phyloP scores from a whole-genome alignment of 1,140 invertebrate species.

The Psilanteris sp. region DNA sequence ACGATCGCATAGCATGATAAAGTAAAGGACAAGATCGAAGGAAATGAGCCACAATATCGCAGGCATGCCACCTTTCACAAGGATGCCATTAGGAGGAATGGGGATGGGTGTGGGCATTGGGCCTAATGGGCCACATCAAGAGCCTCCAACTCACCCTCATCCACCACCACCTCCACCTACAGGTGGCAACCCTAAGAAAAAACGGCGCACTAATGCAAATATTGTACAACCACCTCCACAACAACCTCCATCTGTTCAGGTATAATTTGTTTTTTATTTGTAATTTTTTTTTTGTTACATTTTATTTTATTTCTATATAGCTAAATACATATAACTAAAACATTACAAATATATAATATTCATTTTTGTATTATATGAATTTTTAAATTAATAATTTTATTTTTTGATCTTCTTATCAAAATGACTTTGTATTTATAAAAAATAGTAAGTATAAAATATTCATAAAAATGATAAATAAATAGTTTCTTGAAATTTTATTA shows the following conservation, averaged over 20 bases:
- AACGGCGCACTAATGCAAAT: slow-evolving; percentile 80
- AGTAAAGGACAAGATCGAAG: slow-evolving; percentile 75
- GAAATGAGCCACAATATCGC: slow-evolving; percentile 80
- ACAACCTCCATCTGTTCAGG: slow-evolving; percentile 80
- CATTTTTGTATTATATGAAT: too few species aligned
- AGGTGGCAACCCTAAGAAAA: slow-evolving; percentile 83
- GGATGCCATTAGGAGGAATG: slow-evolving; percentile 80
- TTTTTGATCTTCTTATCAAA: too few species aligned
- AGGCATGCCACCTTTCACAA: slow-evolving; percentile 80
- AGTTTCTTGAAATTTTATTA: too few species aligned
- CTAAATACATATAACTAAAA: too few species aligned
- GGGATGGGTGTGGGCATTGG: slow-evolving; percentile 79
- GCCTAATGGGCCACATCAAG: slow-evolving; percentile 78
- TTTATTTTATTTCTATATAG: neutral
- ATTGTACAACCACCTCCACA: slow-evolving; percentile 78
- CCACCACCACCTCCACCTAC: slow-evolving; percentile 78
- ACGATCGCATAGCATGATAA: slow-evolving; percentile 76
- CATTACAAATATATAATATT: too few species aligned
- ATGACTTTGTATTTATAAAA: too few species aligned
- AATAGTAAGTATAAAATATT: too few species aligned
- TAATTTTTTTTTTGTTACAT: too few species aligned
- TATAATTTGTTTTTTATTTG: slow-evolving; percentile 31
- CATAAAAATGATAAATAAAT: too few species aligned
- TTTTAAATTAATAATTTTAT: too few species aligned
- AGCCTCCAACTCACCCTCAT: slow-evolving; percentile 79